Evolutionary conservation across 2,113 vertebrate species (phyloP).

Genomic region (Gnathonemus longibarbis): DNA sequence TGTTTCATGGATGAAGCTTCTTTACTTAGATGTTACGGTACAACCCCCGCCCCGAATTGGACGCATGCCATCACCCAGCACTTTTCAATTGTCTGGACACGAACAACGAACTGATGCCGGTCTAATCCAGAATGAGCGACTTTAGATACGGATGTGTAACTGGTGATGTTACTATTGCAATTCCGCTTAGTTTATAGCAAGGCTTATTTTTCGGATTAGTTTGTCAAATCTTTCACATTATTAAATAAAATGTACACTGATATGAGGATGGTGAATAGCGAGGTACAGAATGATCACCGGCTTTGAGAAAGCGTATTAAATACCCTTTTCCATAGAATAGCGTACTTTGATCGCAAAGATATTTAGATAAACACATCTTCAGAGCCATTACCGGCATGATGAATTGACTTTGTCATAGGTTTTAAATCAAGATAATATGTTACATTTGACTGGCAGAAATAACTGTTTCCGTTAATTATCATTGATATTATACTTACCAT

Average conservation of each 20-base stretch:
- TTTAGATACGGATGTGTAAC: background rate
- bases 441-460: background rate
- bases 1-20: background rate
- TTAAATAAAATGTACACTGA: background rate
- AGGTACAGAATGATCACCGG: background rate
- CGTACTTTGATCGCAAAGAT: background rate
- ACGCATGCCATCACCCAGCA: background rate
- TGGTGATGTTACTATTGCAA: background rate
- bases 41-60: background rate
- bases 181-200: background rate
- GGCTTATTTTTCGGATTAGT: background rate
- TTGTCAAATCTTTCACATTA: background rate
- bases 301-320: background rate
- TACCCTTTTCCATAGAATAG: background rate
- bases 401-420: background rate
- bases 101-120: background rate
- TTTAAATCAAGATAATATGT: background rate
- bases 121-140: background rate
- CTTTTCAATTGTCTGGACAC: background rate
- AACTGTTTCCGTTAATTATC: background rate
- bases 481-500: constrained; percentile 35
- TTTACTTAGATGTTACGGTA: background rate
- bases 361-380: background rate
- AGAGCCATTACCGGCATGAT: background rate
- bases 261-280: background rate